Evolutionary conservation across 2,113 vertebrate genomes (phyloP).

Genomic region (Taurulus bubalis): DNA sequence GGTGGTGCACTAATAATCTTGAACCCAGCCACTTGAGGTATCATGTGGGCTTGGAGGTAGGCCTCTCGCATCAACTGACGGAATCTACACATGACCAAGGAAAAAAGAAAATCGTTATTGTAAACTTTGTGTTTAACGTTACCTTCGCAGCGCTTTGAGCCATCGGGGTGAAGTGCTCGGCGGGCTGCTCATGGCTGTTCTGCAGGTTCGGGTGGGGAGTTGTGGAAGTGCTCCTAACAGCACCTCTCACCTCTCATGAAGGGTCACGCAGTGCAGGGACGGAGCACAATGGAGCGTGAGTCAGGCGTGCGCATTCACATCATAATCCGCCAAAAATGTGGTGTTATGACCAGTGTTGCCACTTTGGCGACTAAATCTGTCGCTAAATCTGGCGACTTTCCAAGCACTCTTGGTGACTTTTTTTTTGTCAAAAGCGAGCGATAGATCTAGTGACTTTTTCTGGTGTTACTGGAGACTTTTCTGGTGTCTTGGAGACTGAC

Average conservation of each 20-base stretch:
- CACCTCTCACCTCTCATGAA: background rate
- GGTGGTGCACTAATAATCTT: conserved; percentile 28
- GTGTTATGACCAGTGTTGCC: too few species aligned
- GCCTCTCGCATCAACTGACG: background rate
- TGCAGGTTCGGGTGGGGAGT: background rate
- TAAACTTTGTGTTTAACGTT: background rate
- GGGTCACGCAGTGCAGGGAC: background rate
- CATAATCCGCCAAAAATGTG: conserved; percentile 38
- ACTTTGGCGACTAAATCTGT: too few species aligned
- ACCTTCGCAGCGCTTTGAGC: conserved; percentile 78
- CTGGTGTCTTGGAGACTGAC: too few species aligned
- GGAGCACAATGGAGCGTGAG: background rate
- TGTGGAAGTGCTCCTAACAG: conserved; percentile 6
- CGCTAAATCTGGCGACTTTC: too few species aligned
- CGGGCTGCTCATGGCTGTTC: conserved; percentile 58
- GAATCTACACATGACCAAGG: background rate
- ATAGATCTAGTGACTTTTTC: too few species aligned
- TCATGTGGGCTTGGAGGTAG: background rate
- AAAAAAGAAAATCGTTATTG: background rate
- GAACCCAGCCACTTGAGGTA: background rate
- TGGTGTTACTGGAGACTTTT: too few species aligned
- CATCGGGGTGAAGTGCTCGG: conserved; percentile 78
- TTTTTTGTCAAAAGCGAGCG: too few species aligned
- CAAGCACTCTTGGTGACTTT: too few species aligned
- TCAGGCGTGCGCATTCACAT: conserved; percentile 24